Evolutionary conservation across 2,888 invertebrate genomes (phyloP).

Genomic region (Epistrophella euchroma): DNA sequence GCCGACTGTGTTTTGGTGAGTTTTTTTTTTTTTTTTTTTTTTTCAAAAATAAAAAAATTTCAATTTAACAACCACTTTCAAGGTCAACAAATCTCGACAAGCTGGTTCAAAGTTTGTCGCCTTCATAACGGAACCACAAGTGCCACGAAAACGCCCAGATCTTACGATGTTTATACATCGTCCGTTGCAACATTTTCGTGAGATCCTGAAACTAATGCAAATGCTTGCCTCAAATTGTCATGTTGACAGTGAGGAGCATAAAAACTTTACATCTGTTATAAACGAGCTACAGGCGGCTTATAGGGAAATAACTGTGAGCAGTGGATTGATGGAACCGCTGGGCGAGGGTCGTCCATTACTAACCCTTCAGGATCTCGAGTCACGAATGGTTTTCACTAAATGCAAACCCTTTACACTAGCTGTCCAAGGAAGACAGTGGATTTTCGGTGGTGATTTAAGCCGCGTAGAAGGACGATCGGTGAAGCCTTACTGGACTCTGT

Average conservation of each 20-base stretch:
- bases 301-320: conserved; percentile 92
- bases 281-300: conserved; percentile 87
- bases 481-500: conserved; percentile 93
- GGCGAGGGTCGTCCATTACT: conserved; percentile 92
- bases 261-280: conserved; percentile 83
- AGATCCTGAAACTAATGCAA: conserved; percentile 86
- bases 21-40: not conserved
- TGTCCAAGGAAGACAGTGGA: conserved; percentile 94
- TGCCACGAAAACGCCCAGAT: conserved; percentile 92
- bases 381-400: conserved; percentile 94
- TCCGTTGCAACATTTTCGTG: conserved; percentile 92
- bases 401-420: conserved; percentile 95
- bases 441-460: conserved; percentile 93
- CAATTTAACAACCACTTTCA: too few species aligned
- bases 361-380: conserved; percentile 93
- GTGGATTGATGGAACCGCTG: conserved; percentile 93
- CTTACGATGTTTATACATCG: conserved; percentile 93
- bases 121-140: conserved; percentile 91
- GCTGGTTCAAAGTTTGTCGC: conserved; percentile 91
- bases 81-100: conserved; percentile 89
- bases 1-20: conserved; percentile 92
- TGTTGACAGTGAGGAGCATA: conserved; percentile 83
- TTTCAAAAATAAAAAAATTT: not conserved
- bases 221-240: conserved; percentile 84
- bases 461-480: conserved; percentile 92